Percentiles rank a stretch among this genome's conserved stretches.
Conservation (phyloP, 2,888 invertebrate species). For the Tetropium fuscum region DNA sequence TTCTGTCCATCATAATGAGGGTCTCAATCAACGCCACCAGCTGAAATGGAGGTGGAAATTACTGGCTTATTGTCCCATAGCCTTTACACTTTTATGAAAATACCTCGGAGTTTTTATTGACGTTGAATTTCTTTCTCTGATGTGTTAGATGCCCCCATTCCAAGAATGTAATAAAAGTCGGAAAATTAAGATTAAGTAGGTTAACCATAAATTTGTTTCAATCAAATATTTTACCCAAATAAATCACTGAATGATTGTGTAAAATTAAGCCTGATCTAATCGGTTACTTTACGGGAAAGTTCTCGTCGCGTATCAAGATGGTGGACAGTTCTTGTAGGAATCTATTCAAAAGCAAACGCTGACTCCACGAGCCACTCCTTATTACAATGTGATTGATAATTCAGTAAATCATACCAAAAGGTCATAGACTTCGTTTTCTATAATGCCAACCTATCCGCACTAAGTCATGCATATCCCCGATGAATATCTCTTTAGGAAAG, state of each 20-base stretch:
- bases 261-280: no score
- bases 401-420: constrained; percentile 25
- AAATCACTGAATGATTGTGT: no score
- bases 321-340: no score
- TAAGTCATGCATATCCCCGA: constrained; percentile 23
- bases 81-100: constrained; percentile 26
- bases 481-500: constrained; percentile 20
- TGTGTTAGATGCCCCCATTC: no score
- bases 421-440: constrained; percentile 28
- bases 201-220: no score
- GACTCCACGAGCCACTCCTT: constrained; percentile 22
- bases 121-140: no score
- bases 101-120: constrained; percentile 27
- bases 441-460: constrained; percentile 19
- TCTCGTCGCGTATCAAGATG: no score
- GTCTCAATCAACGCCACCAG: constrained; percentile 43
- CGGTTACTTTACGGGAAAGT: no score
- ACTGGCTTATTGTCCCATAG: constrained; percentile 35
- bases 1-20: constrained; percentile 47
- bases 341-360: no score
- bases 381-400: constrained; percentile 21
- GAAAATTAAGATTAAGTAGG: no score
- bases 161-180: no score
- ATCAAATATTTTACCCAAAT: no score
- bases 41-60: constrained; percentile 43